Conservation (phyloP, 1,140 invertebrate genomes). For the Drosophila parabipectinata region DNA sequence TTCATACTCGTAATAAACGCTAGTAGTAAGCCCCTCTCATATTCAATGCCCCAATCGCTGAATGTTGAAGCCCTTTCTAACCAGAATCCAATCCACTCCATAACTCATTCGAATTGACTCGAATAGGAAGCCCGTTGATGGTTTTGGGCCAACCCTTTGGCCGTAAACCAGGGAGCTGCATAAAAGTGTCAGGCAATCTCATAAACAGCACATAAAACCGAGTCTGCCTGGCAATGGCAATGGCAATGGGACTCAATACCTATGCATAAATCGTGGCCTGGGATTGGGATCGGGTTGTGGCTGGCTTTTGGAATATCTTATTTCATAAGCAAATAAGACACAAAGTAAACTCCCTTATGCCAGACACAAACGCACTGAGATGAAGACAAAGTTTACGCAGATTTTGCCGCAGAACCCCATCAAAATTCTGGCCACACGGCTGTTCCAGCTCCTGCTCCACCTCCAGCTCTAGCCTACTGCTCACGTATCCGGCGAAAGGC, state of each 20-base stretch:
- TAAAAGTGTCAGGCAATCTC: conserved; percentile 75
- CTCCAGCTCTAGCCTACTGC: conserved; percentile 7
- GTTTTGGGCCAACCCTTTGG: conserved; percentile 36
- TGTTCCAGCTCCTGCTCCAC: background rate
- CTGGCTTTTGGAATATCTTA: conserved; percentile 62
- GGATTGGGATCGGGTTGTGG: conserved; percentile 22
- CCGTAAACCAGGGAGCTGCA: conserved; percentile 59
- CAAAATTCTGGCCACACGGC: conserved; percentile 74
- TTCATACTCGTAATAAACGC: conserved; percentile 17
- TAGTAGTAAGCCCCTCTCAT: background rate
- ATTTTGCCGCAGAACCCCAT: conserved; percentile 72
- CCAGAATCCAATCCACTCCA: conserved; percentile 30
- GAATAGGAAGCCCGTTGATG: background rate
- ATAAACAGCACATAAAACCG: conserved; percentile 77
- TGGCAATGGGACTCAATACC: conserved; percentile 27
- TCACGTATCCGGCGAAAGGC: conserved; percentile 54
- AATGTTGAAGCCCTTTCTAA: background rate
- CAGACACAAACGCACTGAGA: conserved; percentile 13
- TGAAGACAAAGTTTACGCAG: conserved; percentile 69
- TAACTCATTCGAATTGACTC: conserved; percentile 47
- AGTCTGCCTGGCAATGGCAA: conserved; percentile 13
- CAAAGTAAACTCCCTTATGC: conserved; percentile 54
- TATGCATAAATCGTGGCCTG: conserved; percentile 55
- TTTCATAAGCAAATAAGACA: conserved; percentile 80
- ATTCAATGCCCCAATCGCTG: background rate